Conservation (phyloP, 92 coral and sea anemone species). For the Pocillopora grandis region DNA sequence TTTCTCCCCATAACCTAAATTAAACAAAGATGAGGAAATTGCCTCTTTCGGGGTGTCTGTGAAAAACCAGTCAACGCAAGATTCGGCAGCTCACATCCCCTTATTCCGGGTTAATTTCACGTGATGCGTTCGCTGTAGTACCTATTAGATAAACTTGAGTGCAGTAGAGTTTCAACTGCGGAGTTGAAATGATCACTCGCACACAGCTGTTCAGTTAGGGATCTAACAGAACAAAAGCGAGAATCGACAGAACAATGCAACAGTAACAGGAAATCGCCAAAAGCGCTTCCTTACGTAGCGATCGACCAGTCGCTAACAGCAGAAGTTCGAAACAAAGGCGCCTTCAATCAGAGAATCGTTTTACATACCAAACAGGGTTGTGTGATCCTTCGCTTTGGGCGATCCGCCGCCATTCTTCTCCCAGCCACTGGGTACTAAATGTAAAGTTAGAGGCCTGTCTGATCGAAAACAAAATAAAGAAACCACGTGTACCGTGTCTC, state of each 20-base stretch:
- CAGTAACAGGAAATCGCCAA: slow-evolving; percentile 11
- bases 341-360: slow-evolving; percentile 3
- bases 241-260: background rate
- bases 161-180: background rate
- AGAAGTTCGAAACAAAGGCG: slow-evolving; percentile 12
- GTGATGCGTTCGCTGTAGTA: background rate
- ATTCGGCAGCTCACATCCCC: no score
- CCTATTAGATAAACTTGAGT: background rate
- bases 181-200: slow-evolving; percentile 11
- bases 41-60: background rate
- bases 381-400: slow-evolving; percentile 84
- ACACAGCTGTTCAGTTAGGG: background rate
- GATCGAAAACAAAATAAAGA: slow-evolving; percentile 24
- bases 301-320: background rate
- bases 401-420: slow-evolving; percentile 76
- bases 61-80: no score
- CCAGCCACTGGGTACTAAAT: slow-evolving; percentile 39
- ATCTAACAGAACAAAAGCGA: background rate
- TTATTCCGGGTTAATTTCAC: background rate
- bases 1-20: slow-evolving; percentile 21
- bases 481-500: slow-evolving; percentile 71
- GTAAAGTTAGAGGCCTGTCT: slow-evolving; percentile 41
- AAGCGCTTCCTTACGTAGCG: background rate
- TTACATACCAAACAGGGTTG: slow-evolving; percentile 94
- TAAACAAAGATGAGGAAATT: slow-evolving; percentile 16